Conservation (phyloP, 2,797 vertebrate genomes). For the Cynopterus sphinx region DNA sequence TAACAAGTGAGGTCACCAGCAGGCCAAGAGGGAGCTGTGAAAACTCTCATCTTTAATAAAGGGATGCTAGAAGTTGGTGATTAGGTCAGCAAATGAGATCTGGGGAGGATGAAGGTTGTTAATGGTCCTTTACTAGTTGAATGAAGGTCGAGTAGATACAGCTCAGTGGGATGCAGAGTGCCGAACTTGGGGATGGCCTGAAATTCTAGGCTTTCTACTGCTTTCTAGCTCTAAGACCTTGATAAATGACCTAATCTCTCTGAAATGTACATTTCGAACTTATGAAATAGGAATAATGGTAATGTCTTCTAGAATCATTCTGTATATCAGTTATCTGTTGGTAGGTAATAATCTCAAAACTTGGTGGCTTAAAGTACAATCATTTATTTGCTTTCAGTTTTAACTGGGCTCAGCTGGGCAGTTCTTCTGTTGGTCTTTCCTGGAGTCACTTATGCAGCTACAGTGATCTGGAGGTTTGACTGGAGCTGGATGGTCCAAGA, state of each 20-base stretch:
- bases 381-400: neutral
- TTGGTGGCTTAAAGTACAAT: neutral
- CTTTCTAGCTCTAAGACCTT: neutral
- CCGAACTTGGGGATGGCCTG: neutral
- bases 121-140: neutral
- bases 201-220: neutral
- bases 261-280: slow-evolving; percentile 11
- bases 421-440: neutral
- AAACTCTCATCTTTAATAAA: neutral
- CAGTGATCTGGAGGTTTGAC: neutral
- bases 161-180: neutral
- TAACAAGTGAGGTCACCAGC: neutral
- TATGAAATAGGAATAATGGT: neutral
- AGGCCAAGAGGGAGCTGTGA: neutral
- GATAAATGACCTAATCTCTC: neutral
- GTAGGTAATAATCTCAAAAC: neutral
- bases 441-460: neutral
- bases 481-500: neutral
- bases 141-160: neutral
- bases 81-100: neutral
- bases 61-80: neutral
- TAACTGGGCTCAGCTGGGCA: neutral
- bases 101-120: neutral
- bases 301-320: neutral
- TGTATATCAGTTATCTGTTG: neutral